Evolutionary conservation across 1,140 invertebrate genomes (phyloP).

Genomic region (Bemisia tabaci): DNA sequence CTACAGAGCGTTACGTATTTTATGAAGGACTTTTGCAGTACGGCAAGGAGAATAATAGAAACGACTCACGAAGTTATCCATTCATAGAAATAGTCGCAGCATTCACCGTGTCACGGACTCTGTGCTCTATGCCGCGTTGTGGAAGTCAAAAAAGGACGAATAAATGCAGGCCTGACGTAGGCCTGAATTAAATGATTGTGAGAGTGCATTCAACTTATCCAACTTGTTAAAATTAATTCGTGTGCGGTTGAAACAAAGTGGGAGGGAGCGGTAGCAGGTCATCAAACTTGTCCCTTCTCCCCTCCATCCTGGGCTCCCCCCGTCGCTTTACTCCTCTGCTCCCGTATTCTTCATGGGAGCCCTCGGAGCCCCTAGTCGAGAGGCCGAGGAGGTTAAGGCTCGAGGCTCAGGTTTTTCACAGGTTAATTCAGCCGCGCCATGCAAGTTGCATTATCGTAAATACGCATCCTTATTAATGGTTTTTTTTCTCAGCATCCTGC

Average conservation of each 20-base stretch:
- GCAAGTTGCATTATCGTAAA: background rate
- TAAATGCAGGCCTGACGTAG: too few relatives aligned
- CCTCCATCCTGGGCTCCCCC: background rate
- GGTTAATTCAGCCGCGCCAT: background rate
- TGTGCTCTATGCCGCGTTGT: too few relatives aligned
- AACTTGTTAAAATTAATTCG: background rate
- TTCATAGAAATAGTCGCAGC: too few relatives aligned
- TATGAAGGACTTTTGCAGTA: too few relatives aligned
- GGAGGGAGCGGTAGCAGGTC: background rate
- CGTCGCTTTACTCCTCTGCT: background rate
- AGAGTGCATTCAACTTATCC: background rate
- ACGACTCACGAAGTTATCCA: too few relatives aligned
- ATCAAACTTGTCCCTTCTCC: background rate
- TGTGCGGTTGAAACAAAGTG: background rate
- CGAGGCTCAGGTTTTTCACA: background rate
- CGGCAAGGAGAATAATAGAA: too few relatives aligned
- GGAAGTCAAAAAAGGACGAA: too few relatives aligned
- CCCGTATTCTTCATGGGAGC: background rate
- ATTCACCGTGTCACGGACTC: too few relatives aligned
- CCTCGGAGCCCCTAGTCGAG: too few relatives aligned
- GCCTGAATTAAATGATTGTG: too few relatives aligned
- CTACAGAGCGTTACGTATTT: too few relatives aligned
- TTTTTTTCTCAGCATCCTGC: background rate
- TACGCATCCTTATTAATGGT: background rate
- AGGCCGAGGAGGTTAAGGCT: background rate